These are phyloP conservation scores for Brachymystax lenok DNA, from an alignment of 2,797 vertebrate genomes.

Conservation along the genomic window DNA sequence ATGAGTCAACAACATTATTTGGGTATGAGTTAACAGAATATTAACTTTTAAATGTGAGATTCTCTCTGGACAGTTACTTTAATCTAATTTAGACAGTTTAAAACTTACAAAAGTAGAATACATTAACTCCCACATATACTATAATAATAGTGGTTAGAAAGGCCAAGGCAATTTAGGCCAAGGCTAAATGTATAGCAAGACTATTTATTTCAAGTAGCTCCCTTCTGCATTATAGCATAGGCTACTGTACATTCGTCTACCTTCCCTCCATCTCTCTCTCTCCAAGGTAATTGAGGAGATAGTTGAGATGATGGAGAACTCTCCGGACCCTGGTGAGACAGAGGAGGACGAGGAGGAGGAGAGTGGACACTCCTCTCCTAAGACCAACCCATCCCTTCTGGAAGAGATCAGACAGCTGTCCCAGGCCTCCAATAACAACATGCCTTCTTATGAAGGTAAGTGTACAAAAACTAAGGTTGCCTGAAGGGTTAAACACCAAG, in stretches of 20 bases:
- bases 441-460: conserved; percentile 84
- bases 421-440: conserved; percentile 88
- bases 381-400: conserved; percentile 81
- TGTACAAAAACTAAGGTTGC: background rate
- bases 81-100: too few species aligned
- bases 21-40: too few species aligned
- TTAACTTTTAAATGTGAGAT: too few species aligned
- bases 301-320: conserved; percentile 96
- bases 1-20: too few species aligned
- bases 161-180: background rate
- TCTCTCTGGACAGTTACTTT: too few species aligned
- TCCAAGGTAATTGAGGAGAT: conserved; percentile 92
- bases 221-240: background rate
- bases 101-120: background rate
- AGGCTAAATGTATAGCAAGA: background rate
- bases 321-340: conserved; percentile 88
- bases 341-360: conserved; percentile 87
- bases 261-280: background rate
- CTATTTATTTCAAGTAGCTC: background rate
- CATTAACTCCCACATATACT: background rate
- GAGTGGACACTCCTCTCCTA: conserved; percentile 75
- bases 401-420: conserved; percentile 88
- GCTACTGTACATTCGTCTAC: background rate
- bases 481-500: background rate
- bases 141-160: background rate